A percentile compares a stretch with the other conserved stretches of the same genome.
Conservation (phyloP, 2,888 invertebrate species). For the Metopia argyrocephala region DNA sequence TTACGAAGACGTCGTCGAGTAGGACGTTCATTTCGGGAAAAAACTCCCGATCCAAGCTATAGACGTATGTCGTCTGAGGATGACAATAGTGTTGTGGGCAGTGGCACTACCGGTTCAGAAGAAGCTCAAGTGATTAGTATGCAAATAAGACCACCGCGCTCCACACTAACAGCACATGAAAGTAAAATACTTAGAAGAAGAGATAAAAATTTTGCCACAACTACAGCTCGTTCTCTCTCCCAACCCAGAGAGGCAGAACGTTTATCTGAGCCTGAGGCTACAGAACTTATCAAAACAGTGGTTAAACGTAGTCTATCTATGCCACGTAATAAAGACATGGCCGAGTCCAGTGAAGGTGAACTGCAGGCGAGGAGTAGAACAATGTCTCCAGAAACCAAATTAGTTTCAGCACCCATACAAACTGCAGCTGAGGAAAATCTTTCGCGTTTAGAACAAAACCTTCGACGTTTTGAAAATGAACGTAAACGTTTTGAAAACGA, state of each 20-base stretch:
- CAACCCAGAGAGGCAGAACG: constrained; percentile 75
- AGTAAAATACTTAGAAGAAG: constrained; percentile 77
- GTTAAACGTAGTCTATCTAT: constrained; percentile 77
- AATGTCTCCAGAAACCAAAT: constrained; percentile 44
- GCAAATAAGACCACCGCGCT: constrained; percentile 74
- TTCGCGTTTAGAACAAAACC: constrained; percentile 75
- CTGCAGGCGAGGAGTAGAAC: constrained; percentile 37
- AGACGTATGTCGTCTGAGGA: constrained; percentile 67
- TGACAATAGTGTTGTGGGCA: constrained; percentile 68
- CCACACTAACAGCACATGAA: constrained; percentile 74
- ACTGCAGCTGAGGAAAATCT: constrained; percentile 68
- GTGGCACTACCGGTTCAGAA: constrained; percentile 60
- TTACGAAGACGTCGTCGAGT: constrained; percentile 82
- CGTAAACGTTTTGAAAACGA: constrained; percentile 78
- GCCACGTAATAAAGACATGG: constrained; percentile 74
- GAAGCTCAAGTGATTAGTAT: constrained; percentile 71
- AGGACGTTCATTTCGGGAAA: constrained; percentile 81
- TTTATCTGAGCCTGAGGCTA: constrained; percentile 73
- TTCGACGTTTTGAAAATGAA: constrained; percentile 77
- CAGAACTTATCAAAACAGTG: constrained; percentile 70
- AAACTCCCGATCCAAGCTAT: constrained; percentile 80
- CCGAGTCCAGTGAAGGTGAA: constrained; percentile 76
- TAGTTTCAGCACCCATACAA: constrained; percentile 32
- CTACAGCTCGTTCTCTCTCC: constrained; percentile 78
- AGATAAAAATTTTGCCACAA: constrained; percentile 74